Evolutionary conservation across 2,113 vertebrate genomes (phyloP), one percentile per base, ranked within the genome.

Genomic region (Amblyornis subalaris): DNA sequence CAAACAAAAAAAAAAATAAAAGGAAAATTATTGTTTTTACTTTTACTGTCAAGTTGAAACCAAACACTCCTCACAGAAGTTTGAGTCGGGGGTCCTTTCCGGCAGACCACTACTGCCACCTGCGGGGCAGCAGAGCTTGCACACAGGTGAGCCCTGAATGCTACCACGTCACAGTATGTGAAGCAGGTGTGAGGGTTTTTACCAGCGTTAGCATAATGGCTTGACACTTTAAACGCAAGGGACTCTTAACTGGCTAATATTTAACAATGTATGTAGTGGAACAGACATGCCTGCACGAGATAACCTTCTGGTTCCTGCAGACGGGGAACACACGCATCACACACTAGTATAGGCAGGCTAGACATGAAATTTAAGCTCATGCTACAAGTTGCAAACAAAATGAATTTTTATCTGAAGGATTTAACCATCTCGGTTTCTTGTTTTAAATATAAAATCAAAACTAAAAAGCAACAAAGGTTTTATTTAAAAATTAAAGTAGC

Each of bases 61-160:
- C 18, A 53, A 85, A 64, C 7, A 12, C 11, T 50, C 8, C 18
- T 61, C 29, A 8, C 14, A 8, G 6, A 20, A 60, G 14, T 45
- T 88, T 70, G 54, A 45, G 21, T 25, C 4, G 25, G 29, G 19
- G 13, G 35, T 66, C 58, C 65, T 53, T 36, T 87, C 29, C 60
- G 40, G 21, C 54, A 62, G 90, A 60, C n/a, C 66, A 16, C 60
- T 90, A 14, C 62, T 91, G 95, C 95, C 87, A 92, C 81, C 94
- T 89, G 47, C 64, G 9, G 66, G 55, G 45, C 33, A 72, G 44
- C 17, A 36, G 48, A 57, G 57, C 58, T 73, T 14, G 12, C 15
- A 8, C 15, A 33, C 18, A 48, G 54, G 35, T 44, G 47, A 50
- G 77, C n/a, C 45, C 60, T 12, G 22, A 50, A 62, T 44, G 21